These are phyloP conservation scores for Tympanoctomys barrerae DNA, from an alignment of 2,797 vertebrate species.

Conservation along the genomic window DNA sequence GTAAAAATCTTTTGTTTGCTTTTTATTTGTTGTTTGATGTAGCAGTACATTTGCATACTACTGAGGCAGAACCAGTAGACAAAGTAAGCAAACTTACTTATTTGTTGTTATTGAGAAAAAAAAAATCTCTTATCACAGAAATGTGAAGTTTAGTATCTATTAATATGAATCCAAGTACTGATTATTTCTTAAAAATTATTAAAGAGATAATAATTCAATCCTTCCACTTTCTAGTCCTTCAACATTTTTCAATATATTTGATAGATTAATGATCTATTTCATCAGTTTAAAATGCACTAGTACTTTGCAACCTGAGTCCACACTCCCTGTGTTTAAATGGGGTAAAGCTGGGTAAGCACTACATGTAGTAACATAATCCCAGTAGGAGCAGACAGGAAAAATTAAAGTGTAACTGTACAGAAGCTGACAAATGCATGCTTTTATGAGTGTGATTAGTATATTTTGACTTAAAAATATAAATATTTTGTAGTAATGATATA, in stretches of 20 bases:
- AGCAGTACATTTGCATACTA: neutral
- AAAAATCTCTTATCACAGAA: neutral
- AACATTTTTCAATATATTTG: neutral
- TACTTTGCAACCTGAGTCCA: neutral
- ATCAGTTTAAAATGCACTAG: neutral
- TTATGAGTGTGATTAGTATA: neutral
- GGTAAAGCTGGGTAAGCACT: neutral
- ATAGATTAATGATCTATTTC: conserved; percentile 4
- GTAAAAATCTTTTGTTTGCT: neutral
- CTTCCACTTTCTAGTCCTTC: neutral
- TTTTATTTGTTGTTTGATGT: neutral
- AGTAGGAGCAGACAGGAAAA: neutral
- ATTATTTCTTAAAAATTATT: conserved; percentile 53
- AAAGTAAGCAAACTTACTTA: neutral
- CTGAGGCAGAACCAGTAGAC: neutral
- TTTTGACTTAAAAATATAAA: conserved; percentile 35
- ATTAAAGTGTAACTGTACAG: neutral
- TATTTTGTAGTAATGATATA: conserved; percentile 24
- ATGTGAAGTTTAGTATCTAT: neutral
- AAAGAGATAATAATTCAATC: neutral
- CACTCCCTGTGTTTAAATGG: neutral
- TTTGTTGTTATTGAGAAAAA: conserved; percentile 22
- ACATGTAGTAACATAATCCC: neutral
- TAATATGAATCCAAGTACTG: neutral
- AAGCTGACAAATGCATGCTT: neutral